Evolutionary conservation across 2,888 invertebrate species (phyloP), one percentile per base, ranked within the genome.

Genomic region (Caenorhabditis sp.): DNA sequence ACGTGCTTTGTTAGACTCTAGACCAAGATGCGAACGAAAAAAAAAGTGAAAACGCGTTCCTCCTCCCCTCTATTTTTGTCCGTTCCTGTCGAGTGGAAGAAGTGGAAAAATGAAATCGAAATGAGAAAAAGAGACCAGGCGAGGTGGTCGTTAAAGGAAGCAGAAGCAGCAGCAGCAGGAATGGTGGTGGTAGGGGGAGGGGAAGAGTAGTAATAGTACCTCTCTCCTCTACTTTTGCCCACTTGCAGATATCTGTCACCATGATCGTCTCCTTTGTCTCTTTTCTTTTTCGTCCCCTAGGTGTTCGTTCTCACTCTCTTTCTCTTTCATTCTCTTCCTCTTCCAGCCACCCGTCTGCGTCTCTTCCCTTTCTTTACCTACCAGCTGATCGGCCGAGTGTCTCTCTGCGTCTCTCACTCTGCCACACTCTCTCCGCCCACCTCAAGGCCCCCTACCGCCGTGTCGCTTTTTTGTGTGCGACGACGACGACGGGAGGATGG

Each of bases 351-450:
- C 18, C 37, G 2, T 58, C 68, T 68, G 56, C 47, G 67, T 56
- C 51, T 60, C 70, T 22, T 37, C 44, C 28, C 50, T 26, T n/a
- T 8, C 5, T 51, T 18, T 64, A 72, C 71, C 72, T 74, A 67
- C 74, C 74, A 74, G 74, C 74, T 74, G 74, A 74, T 74, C 74
- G 64, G 64, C 11, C 20, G 61, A 61, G 53, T 55, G 20, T 13
- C 24, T 26, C 51, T 40, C 71, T 71, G 40, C 62, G 53, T 58
- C 51, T 61, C 62, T 40, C 18, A 22, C 50, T 22, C 47, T 8
- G 18, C 0, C 58, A 28, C 32, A 37, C 62, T 37, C 37, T 55
- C 40, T 60, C 60, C 9, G 22, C 5, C 53, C 47, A 18, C 47
- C 47, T 47, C 47, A 47, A 40, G 40, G 40, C 40, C 40, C 40